phyloP scores from a whole-genome alignment of 2,888 invertebrate species.

The Hybos culiciformis region DNA sequence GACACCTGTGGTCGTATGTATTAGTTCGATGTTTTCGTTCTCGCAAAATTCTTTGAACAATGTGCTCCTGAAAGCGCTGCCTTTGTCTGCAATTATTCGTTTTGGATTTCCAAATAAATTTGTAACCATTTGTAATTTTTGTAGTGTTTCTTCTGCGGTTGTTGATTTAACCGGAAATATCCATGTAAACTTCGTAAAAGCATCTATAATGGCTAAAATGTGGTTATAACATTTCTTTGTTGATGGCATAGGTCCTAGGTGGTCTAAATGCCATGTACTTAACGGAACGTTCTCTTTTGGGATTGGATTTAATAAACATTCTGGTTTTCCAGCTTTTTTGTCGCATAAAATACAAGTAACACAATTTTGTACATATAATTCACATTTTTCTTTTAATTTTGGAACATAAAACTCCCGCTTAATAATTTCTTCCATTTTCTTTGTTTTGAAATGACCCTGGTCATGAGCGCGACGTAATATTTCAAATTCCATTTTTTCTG shows the following conservation, averaged over 20 bases:
- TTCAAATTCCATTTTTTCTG: slow-evolving; percentile 1
- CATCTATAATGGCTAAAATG: slow-evolving; percentile 24
- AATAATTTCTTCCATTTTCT: not conserved
- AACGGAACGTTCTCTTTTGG: slow-evolving; percentile 22
- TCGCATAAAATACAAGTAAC: slow-evolving; percentile 13
- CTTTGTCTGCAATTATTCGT: slow-evolving; percentile 12
- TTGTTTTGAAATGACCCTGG: not conserved
- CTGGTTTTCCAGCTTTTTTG: slow-evolving; percentile 22
- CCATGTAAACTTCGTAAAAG: slow-evolving; percentile 26
- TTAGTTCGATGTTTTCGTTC: not conserved
- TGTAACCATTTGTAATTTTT: slow-evolving; percentile 15
- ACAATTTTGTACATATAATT: slow-evolving; percentile 7
- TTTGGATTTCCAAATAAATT: slow-evolving; percentile 10
- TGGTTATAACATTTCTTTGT: slow-evolving; percentile 25
- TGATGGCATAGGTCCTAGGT: slow-evolving; percentile 22
- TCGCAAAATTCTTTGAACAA: slow-evolving; percentile 5
- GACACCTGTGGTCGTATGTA: slow-evolving; percentile 12
- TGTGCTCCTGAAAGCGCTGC: slow-evolving; percentile 13
- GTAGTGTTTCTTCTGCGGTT: slow-evolving; percentile 19
- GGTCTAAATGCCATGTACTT: slow-evolving; percentile 24
- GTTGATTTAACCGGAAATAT: slow-evolving; percentile 22
- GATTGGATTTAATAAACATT: slow-evolving; percentile 23
- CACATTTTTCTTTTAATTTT: not conserved
- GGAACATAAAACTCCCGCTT: not conserved
- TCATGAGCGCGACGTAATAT: not conserved